These are phyloP conservation scores for Spermophilus dauricus DNA, from an alignment of 2,113 vertebrate species.

Conservation along the genomic window DNA sequence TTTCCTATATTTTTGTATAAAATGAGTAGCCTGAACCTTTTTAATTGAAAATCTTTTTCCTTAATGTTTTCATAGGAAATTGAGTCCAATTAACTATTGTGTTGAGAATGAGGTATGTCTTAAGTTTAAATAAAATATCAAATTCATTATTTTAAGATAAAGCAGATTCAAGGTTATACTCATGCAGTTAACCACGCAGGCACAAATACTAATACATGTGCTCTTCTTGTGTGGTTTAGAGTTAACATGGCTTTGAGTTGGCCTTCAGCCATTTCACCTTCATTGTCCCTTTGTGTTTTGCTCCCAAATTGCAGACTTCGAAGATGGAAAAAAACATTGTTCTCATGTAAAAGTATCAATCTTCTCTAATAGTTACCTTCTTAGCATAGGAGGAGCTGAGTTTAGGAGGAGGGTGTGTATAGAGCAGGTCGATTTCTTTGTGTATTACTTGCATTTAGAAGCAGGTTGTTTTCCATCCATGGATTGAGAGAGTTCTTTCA, in stretches of 20 bases:
- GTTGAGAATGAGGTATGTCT: neutral
- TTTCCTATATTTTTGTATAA: too few species aligned
- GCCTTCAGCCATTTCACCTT: neutral
- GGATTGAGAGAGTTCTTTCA: neutral
- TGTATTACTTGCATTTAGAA: too few species aligned
- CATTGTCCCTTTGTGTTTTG: accelerated
- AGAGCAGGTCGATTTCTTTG: neutral
- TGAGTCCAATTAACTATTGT: too few species aligned
- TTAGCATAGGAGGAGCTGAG: neutral
- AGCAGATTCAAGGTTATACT: neutral
- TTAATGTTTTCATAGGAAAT: neutral
- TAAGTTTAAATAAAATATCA: neutral
- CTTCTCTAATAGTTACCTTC: neutral
- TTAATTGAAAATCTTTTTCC: neutral
- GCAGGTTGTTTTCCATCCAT: neutral
- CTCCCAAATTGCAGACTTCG: neutral
- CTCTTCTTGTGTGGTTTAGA: neutral
- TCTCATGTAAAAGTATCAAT: neutral
- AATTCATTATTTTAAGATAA: neutral
- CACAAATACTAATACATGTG: accelerated
- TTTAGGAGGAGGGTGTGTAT: neutral
- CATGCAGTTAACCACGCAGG: too few species aligned
- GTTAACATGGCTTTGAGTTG: accelerated
- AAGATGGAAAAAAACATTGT: neutral
- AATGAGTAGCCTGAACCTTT: neutral